phyloP scores from a whole-genome alignment of 2,797 vertebrate genomes.

The Helostoma temminkii region DNA sequence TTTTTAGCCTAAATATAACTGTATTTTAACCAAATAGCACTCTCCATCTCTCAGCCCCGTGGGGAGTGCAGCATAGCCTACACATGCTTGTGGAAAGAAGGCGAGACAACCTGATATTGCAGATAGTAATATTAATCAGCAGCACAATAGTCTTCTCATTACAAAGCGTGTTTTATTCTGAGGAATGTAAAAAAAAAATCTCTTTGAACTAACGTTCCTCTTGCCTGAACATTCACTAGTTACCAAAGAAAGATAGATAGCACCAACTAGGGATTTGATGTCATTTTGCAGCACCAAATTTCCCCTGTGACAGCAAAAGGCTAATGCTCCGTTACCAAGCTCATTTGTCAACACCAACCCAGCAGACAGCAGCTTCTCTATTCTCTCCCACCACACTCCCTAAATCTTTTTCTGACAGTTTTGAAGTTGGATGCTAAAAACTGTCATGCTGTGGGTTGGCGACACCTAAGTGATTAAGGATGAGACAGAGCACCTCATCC shows the following conservation, averaged over 20 bases:
- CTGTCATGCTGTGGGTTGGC: background rate
- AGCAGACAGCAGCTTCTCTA: slow-evolving; percentile 13
- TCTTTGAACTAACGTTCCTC: slow-evolving; percentile 12
- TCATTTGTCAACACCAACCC: slow-evolving; percentile 57
- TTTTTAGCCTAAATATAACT: background rate
- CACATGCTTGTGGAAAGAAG: background rate
- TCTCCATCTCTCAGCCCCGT: background rate
- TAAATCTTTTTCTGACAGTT: slow-evolving; percentile 14
- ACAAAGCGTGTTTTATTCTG: background rate
- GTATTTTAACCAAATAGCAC: background rate
- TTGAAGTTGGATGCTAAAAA: slow-evolving; percentile 14
- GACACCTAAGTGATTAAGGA: slow-evolving; percentile 19
- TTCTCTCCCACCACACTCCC: background rate
- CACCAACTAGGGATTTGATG: slow-evolving; percentile 14
- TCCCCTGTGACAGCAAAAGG: slow-evolving; percentile 27
- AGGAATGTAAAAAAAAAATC: background rate
- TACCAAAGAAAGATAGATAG: slow-evolving; percentile 56
- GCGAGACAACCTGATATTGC: background rate
- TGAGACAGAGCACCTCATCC: background rate
- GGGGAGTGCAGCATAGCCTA: background rate
- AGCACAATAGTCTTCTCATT: background rate
- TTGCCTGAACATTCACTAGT: background rate
- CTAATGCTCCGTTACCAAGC: slow-evolving; percentile 52
- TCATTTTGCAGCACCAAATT: slow-evolving; percentile 30
- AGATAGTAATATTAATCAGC: slow-evolving; percentile 1